These are phyloP conservation scores for Lacanobia wlatinum DNA, from an alignment of 2,888 invertebrate species.

Conservation along the genomic window DNA sequence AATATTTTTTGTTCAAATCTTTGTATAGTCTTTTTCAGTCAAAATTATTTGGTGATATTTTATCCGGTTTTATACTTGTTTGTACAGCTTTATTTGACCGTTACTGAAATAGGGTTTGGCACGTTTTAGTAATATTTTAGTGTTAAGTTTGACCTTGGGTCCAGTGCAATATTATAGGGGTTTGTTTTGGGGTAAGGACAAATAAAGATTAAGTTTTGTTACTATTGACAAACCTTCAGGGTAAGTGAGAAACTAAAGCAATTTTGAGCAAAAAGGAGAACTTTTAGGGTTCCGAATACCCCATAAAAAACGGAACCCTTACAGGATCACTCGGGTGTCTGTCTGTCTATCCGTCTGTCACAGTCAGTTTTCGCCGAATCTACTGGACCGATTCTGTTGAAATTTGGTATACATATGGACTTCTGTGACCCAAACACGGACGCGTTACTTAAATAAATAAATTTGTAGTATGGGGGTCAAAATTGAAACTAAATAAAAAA, in stretches of 20 bases:
- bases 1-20: slow-evolving; percentile 32
- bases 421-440: too few relatives aligned
- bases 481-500: too few relatives aligned
- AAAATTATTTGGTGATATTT: slow-evolving; percentile 14
- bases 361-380: too few relatives aligned
- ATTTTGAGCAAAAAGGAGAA: not conserved
- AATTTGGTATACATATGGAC: too few relatives aligned
- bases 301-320: too few relatives aligned
- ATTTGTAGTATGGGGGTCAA: too few relatives aligned
- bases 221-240: slow-evolving; percentile 1
- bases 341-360: too few relatives aligned
- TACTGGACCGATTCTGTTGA: too few relatives aligned
- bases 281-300: too few relatives aligned
- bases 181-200: slow-evolving; percentile 4
- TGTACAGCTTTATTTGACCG: slow-evolving; percentile 51
- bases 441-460: too few relatives aligned
- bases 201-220: slow-evolving; percentile 24
- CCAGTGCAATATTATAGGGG: slow-evolving; percentile 12
- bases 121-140: slow-evolving; percentile 62
- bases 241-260: not conserved
- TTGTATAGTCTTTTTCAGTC: slow-evolving; percentile 13
- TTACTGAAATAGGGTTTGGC: slow-evolving; percentile 39
- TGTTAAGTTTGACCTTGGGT: slow-evolving; percentile 48
- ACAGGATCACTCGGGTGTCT: too few relatives aligned
- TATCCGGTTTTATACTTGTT: slow-evolving; percentile 23